Evolutionary conservation across 1,140 invertebrate genomes (phyloP), one percentile per base, ranked within the genome.

Genomic region (Bilobella aurantiaca): DNA sequence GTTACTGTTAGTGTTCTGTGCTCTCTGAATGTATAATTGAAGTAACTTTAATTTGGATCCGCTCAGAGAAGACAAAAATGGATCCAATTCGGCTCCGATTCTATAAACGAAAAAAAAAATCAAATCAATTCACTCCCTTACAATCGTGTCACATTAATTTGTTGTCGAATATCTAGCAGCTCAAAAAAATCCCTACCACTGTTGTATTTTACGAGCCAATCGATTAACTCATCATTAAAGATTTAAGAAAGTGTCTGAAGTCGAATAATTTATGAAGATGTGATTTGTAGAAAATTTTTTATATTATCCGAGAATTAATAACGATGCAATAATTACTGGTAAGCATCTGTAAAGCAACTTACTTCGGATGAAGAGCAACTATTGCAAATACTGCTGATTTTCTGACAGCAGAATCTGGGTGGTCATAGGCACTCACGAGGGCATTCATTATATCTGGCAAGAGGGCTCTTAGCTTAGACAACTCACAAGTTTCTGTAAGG

Each of bases 331-430:
- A 59, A 3, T 23, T 5, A 12, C n/a, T 28, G 12, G 28, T 18
- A 12, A 28, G 21, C 14, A 32, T 8, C 23, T 27, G 12, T 47
- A 49, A 32, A 32, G 3, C n/a, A 32, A 34, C 5, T 28, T 67
- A 72, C 70, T 68, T 64, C 37, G 60, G 29, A 65, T 73, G 66
- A 56, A 70, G 65, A 62, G 71, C 66, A 37, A 73, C 71, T 27
- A 73, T 73, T 8, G 71, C 68, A 58, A 73, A 73, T 16, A 73
- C 71, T 18, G 71, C 71, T 28, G 71, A 69, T 67, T 73, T 73
- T 30, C 71, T 61, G 16, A 73, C 71, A 21, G 71, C 71, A 3
- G 71, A 73, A 37, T 73, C 71, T 18, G 68, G 69, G 65, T 73
- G 71, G 61, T 73, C 71, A 49, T 73, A 73, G n/a, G 71, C 71